A percentile compares a stretch with the other conserved stretches of the same genome.
phyloP scores from a whole-genome alignment of 2,113 vertebrate genomes.

The Coregonus clupeaformis region DNA sequence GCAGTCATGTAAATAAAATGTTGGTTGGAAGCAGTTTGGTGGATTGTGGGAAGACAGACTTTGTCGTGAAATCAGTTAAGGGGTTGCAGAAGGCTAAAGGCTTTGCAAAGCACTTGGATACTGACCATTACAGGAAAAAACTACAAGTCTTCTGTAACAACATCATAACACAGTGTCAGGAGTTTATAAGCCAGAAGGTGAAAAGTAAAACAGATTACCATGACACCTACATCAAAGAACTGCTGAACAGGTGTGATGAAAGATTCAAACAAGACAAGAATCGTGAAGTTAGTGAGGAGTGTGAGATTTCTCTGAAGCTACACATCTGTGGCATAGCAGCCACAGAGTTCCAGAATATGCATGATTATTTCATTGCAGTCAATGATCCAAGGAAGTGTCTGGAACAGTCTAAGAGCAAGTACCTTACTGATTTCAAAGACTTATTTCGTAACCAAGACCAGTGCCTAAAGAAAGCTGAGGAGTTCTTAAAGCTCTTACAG shows the following conservation, averaged over 20 bases:
- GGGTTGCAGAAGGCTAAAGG: neutral
- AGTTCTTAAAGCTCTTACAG: conserved; percentile 6
- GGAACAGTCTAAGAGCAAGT: too few species aligned
- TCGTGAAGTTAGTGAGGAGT: too few species aligned
- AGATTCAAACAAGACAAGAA: too few species aligned
- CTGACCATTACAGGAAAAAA: neutral
- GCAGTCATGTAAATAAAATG: conserved; percentile 17
- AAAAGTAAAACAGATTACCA: conserved; percentile 28
- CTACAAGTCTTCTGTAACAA: neutral
- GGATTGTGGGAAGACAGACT: conserved; percentile 10
- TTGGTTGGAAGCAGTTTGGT: neutral
- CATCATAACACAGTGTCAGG: conserved; percentile 6
- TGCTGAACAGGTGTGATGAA: neutral
- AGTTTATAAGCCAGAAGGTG: conserved; percentile 11
- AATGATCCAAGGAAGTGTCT: too few species aligned
- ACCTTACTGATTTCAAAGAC: too few species aligned
- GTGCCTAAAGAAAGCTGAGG: conserved; percentile 42
- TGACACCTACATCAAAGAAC: conserved; percentile 20
- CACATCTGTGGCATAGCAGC: too few species aligned
- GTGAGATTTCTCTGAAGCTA: too few species aligned
- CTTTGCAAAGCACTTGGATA: neutral
- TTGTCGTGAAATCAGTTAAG: neutral
- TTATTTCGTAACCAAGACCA: conserved; percentile 24
- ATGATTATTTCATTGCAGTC: too few species aligned
- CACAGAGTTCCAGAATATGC: too few species aligned